Evolutionary conservation across 2,797 vertebrate genomes (phyloP), one percentile per base, ranked within the genome.

Genomic region (Anisognathus igniventris): DNA sequence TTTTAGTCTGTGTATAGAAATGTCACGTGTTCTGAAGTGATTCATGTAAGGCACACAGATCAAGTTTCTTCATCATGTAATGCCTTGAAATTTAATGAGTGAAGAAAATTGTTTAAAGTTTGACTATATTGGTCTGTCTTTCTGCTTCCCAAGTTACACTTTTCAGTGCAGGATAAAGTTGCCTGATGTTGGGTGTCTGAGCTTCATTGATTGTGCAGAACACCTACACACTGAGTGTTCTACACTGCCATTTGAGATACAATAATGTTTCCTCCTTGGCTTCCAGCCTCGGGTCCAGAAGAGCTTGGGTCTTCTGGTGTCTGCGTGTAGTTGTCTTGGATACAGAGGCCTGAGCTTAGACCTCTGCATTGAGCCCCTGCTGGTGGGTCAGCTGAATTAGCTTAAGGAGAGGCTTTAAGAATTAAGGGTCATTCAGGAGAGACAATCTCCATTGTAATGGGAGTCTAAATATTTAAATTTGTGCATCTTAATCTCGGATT

Each of bases 361-460:
- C 17, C 20, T 66, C 60, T 51, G 37, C 66, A 25, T 6, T 84
- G 86, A 78, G 47, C 54, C 60, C 30, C 51, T 85, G 4, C 58
- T 60, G 42, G 53, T 1, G 3, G 35, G 44, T 95, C 88, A 92
- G 91, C 67, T 81, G 78, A 90, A 53, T 78, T 92, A 76, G 64
- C 60, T 95, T 85, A 92, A 73, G 56, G 64, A 91, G 40, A 44
- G 18, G 50, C 81, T 91, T 92, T 87, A 62, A 85, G 85, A 93
- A 82, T 85, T 95, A 85, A 76, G 75, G 40, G 66, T 6, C 40
- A 35, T 95, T 82, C 75, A 88, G n/a, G 9, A 85, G 37, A 58
- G 60, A 35, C 75, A 79, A 25, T 77, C 48, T 62, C 40, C 9
- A 9, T 42, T 92, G 60, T 73, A 44, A 39, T 39, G 10, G 39